Base-by-base conservation (phyloP, 2,797 vertebrate genomes). In the Champsocephalus esox region DNA sequence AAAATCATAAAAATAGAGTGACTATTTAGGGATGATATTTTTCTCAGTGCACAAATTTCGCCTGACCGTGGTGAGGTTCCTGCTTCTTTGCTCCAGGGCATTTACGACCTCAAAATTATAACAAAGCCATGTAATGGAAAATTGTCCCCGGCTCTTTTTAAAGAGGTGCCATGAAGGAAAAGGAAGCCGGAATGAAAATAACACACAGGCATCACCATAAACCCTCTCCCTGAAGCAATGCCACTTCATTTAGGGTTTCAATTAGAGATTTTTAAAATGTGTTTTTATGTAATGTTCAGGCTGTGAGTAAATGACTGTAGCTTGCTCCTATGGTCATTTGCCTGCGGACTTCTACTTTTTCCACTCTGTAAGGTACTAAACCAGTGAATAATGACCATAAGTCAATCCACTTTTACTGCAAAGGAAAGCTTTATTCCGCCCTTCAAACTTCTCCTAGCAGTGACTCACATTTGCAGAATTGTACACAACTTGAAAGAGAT, bases 101-200 rank as follows among this genome's bases (percentile, higher is more conserved):
- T 88, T 81, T 75, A 84, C 11, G 28, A 61, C 70, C 77, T 84
- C 32, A 62, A 85, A 82, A 82, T 82, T 85, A 83, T 73, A 87
- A 70, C 70, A 81, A 77, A 83, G 55, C 68, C 54, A 55, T 84
- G 75, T 79, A 60, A 87, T 86, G 86, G 88, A 88, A 91, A 89
- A 70, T 81, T 60, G 70, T 81, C 61, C 56, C 48, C 49, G 67
- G 55, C 48, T 74, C 57, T 74, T 75, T 83, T 84, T 78, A 69
- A 83, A 80, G 69, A 66, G 59, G 50, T 70, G 71, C 78, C 70
- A 84, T 52, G n/a, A 77, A 75, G 49, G 45, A 69, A 38, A 58
- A 80, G 65, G 66, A 79, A 77, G 59, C 46, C 56, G 58, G 51
- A 73, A 77, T 75, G 32, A 83, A 80, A 88, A 38, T 38, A 38